Base-by-base conservation (phyloP, 1,140 invertebrate genomes). In the Hyles euphorbiae region DNA sequence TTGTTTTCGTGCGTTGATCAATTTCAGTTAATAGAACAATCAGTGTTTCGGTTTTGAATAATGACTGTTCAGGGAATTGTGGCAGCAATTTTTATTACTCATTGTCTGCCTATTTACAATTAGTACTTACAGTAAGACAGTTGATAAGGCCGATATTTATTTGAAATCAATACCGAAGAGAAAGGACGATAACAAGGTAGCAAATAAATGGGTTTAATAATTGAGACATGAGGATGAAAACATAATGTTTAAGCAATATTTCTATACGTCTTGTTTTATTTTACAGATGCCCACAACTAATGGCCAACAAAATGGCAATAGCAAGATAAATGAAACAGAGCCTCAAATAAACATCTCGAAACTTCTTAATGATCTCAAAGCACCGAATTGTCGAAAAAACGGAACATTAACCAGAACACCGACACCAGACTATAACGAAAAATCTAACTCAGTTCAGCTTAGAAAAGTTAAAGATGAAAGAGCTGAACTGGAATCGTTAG, bases 401-500 rank as follows among this genome's bases (percentile, higher is more conserved):
- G 77, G 67, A 11, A 79, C 78, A 8, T 34, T 84, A 32, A 78
- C 60, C 33, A 70, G 91, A 11, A 92, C 91, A 60, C 93, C 93
- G 0, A 92, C 91, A 12, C 92, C 93, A 4, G 93, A 94, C 81
- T 94, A 94, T 63, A 88, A 77, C 61, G 83, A 69, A 67, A 88
- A 85, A 74, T 70, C 58, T 50, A 80, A 81, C 62, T 64, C 73
- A 56, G 58, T 76, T 45, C 83, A 84, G 62, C 57, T 81, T 7
- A 92, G 92, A 60, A 86, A 78, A 3, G 91, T 92, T 33, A 82
- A 77, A 58, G 75, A 81, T 34, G 80, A 80, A 47, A 86, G 83
- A 58, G 86, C 78, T 6, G 93, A 94, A 74, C 92, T 94, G 90
- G 92, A 94, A 67, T 94, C 93, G 11, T 81, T 94, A 53, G 93